Evolutionary conservation across 2,113 vertebrate genomes (phyloP).

Genomic region (Psophia crepitans): DNA sequence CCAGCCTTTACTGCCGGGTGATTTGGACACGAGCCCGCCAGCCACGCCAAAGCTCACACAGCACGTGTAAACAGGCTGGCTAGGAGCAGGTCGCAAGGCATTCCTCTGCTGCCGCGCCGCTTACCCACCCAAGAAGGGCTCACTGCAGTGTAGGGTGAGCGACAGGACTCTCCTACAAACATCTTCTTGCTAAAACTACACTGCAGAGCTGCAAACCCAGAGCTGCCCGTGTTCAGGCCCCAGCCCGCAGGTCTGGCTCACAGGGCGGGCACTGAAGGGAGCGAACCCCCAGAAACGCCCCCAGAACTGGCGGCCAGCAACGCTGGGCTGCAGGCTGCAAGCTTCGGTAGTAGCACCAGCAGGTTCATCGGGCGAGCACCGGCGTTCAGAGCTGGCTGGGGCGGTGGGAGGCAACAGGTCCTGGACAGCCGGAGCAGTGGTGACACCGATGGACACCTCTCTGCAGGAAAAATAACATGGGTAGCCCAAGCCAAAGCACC

Average conservation of each 20-base stretch:
- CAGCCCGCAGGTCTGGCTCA: not conserved
- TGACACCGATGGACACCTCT: not conserved
- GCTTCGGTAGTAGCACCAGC: not conserved
- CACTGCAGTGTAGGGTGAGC: not conserved
- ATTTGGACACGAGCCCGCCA: no score
- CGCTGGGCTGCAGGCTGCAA: not conserved
- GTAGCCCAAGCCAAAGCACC: not conserved
- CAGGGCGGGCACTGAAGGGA: not conserved
- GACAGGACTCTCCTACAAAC: not conserved
- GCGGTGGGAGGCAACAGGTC: not conserved
- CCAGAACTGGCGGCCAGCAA: not conserved
- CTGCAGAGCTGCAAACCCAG: not conserved
- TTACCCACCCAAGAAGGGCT: not conserved
- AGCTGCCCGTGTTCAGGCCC: no score
- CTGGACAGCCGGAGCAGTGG: accelerated
- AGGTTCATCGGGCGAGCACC: no score
- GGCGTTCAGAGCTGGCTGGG: no score
- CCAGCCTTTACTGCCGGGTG: not conserved
- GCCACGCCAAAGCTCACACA: not conserved
- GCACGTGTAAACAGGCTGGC: not conserved
- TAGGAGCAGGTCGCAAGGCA: not conserved
- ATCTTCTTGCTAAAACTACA: not conserved
- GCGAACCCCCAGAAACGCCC: not conserved
- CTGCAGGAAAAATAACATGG: accelerated
- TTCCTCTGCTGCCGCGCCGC: not conserved